Percentiles rank a stretch among this genome's conserved stretches.
phyloP scores from a whole-genome alignment of 2,888 invertebrate species.

The Omphaloscelis lunosa region DNA sequence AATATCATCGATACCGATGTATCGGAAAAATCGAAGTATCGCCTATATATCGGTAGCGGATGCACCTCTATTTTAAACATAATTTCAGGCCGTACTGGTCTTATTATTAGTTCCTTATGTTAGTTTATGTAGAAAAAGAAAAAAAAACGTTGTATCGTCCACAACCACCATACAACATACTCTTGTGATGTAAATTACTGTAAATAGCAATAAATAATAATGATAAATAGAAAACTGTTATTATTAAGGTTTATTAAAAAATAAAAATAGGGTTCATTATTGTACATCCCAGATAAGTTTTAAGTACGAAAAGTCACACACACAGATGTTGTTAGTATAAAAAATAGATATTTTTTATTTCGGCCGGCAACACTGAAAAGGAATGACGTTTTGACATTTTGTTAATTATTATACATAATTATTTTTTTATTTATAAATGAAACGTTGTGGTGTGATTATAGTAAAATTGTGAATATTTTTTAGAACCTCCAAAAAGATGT shows the following conservation, averaged over 20 bases:
- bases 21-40: neutral
- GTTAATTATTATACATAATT: slow-evolving; percentile 81
- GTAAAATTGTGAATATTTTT: slow-evolving; percentile 64
- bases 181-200: slow-evolving; percentile 90
- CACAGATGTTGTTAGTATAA: slow-evolving; percentile 65
- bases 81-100: slow-evolving; percentile 46
- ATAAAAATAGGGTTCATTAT: slow-evolving; percentile 74
- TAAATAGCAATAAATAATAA: slow-evolving; percentile 80
- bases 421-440: slow-evolving; percentile 84
- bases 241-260: slow-evolving; percentile 81
- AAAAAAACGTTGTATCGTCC: slow-evolving; percentile 71
- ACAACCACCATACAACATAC: slow-evolving; percentile 80
- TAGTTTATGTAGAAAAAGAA: slow-evolving; percentile 67
- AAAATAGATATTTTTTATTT: slow-evolving; percentile 66
- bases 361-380: slow-evolving; percentile 75
- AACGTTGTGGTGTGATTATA: slow-evolving; percentile 84
- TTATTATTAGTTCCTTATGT: slow-evolving; percentile 77
- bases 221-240: slow-evolving; percentile 79
- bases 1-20: neutral
- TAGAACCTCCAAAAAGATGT: slow-evolving; percentile 64
- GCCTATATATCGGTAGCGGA: neutral
- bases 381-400: slow-evolving; percentile 82
- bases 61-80: neutral
- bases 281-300: slow-evolving; percentile 78
- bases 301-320: slow-evolving; percentile 83